phyloP scores from a whole-genome alignment of 2,888 invertebrate species.

The Megastigmus dorsalis region DNA sequence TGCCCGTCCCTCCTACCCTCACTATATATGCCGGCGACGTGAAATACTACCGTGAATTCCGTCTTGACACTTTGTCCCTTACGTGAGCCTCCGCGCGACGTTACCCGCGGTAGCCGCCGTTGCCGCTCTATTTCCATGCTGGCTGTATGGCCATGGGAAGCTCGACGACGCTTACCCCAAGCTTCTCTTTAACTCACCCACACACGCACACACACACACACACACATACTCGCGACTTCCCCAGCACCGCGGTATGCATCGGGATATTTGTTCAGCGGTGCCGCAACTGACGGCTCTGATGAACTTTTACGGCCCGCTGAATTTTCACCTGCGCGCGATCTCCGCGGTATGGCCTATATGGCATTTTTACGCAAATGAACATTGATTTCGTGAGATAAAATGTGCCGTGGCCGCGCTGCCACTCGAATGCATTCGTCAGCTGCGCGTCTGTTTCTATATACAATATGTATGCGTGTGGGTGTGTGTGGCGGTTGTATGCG shows the following conservation, averaged over 20 bases:
- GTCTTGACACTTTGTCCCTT: constrained; percentile 62
- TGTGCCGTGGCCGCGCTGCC: too few species aligned
- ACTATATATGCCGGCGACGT: too few species aligned
- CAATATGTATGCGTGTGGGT: too few species aligned
- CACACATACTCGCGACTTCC: too few species aligned
- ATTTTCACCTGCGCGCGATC: background rate
- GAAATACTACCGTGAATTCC: constrained; percentile 68
- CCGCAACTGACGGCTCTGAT: constrained; percentile 16
- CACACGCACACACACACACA: too few species aligned
- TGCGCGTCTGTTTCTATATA: too few species aligned
- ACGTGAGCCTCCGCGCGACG: constrained; percentile 55
- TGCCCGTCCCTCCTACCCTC: background rate
- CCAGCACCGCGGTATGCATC: background rate
- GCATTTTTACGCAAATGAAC: constrained; percentile 35
- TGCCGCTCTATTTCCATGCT: constrained; percentile 55
- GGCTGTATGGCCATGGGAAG: background rate
- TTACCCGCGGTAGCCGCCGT: constrained; percentile 18
- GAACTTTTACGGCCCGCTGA: constrained; percentile 30
- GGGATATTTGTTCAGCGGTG: background rate
- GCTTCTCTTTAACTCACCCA: too few species aligned
- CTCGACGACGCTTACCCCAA: too few species aligned
- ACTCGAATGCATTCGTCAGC: too few species aligned
- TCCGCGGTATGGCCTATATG: too few species aligned
- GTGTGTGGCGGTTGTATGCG: too few species aligned
- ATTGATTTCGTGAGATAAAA: constrained; percentile 38